A percentile compares a stretch with the other conserved stretches of the same genome.
These are phyloP conservation scores for Trichosurus vulpecula DNA, from an alignment of 2,797 vertebrate species.

Conservation along the genomic window DNA sequence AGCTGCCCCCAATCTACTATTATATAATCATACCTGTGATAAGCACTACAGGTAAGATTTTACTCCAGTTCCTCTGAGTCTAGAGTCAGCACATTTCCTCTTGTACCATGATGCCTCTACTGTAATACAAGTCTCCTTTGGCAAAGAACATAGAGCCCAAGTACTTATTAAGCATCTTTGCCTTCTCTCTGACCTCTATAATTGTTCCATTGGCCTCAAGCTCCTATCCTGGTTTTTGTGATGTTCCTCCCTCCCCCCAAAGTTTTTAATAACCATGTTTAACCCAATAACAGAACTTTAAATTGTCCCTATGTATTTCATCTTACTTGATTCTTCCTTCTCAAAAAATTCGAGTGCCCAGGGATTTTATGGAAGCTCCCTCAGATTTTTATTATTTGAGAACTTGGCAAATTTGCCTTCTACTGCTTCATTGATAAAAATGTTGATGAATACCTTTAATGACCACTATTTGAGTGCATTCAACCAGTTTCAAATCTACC, in stretches of 20 bases:
- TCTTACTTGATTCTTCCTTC: no score
- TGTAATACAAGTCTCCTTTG: neutral
- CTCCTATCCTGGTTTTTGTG: no score
- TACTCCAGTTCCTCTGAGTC: neutral
- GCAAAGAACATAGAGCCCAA: neutral
- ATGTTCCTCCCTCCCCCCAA: neutral
- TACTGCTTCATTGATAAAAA: neutral
- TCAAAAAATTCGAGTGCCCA: no score
- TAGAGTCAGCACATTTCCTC: neutral
- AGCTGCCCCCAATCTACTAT: no score
- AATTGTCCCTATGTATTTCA: neutral
- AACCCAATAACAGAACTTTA: neutral
- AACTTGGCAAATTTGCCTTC: neutral
- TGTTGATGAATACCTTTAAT: neutral
- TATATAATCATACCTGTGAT: no score
- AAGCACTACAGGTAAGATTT: neutral
- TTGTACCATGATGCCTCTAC: neutral
- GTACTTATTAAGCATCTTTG: no score
- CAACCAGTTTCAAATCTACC: neutral
- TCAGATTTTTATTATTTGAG: neutral
- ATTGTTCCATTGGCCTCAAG: no score
- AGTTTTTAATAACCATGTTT: neutral
- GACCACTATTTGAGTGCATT: neutral
- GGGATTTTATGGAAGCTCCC: no score
- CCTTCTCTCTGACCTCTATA: no score